Percentiles rank a stretch among this genome's conserved stretches.
Conservation (phyloP, 2,113 vertebrate genomes). For the Phycodurus eques region DNA sequence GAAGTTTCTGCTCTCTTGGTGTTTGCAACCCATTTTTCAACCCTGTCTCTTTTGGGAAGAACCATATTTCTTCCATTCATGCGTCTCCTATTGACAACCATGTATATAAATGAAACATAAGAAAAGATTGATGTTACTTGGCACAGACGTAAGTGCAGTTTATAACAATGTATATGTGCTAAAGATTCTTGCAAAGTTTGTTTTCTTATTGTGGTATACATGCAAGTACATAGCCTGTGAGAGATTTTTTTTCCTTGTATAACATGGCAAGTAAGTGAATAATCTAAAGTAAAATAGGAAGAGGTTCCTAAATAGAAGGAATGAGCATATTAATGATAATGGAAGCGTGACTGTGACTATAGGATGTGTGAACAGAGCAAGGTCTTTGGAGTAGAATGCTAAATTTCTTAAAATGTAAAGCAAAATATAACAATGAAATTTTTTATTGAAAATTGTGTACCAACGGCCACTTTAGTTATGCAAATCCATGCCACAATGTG, state of each 20-base stretch:
- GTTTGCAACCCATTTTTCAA: conserved; percentile 69
- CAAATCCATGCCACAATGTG: conserved; percentile 21
- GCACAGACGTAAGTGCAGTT: conserved; percentile 68
- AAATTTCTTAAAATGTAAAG: background rate
- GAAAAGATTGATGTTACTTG: conserved; percentile 72
- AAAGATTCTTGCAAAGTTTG: conserved; percentile 37
- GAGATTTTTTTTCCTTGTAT: conserved; percentile 3
- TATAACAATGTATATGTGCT: conserved; percentile 65
- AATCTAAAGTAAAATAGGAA: background rate
- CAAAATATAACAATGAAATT: background rate
- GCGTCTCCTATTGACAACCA: conserved; percentile 75
- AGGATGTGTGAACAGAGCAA: background rate
- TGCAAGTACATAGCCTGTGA: conserved; percentile 1
- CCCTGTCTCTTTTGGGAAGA: conserved; percentile 63
- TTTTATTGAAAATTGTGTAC: background rate
- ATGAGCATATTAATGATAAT: background rate
- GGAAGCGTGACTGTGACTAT: conserved; percentile 5
- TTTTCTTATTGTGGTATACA: conserved; percentile 20
- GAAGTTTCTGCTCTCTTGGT: conserved; percentile 31
- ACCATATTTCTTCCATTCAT: conserved; percentile 78
- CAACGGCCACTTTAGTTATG: background rate
- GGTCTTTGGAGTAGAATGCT: background rate
- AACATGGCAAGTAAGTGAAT: background rate
- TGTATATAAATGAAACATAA: conserved; percentile 75
- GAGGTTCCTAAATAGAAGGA: background rate